phyloP scores from a whole-genome alignment of 2,113 vertebrate species.

The Capreolus pygargus region DNA sequence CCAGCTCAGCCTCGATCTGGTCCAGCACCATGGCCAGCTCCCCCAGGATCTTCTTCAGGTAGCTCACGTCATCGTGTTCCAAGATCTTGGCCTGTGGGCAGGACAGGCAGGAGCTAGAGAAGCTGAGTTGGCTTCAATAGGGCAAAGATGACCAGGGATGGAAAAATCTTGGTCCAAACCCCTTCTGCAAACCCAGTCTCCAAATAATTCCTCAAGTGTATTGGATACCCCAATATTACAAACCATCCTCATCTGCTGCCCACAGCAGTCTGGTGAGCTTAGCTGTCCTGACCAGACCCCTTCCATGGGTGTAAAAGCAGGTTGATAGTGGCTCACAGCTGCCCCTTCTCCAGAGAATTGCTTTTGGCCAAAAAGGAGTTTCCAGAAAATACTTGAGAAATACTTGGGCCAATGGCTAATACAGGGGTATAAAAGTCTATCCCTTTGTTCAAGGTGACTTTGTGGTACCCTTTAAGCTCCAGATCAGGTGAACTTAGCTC shows the following conservation, averaged over 20 bases:
- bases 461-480: background rate
- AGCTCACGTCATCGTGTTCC: conserved; percentile 97
- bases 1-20: conserved; percentile 96
- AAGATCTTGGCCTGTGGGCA: conserved; percentile 92
- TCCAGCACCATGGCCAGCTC: conserved; percentile 97
- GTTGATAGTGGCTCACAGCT: background rate
- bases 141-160: background rate
- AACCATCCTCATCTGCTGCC: background rate
- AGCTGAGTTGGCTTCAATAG: background rate
- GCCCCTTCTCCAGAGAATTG: background rate
- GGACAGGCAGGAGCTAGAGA: background rate
- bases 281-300: background rate
- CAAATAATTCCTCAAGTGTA: background rate
- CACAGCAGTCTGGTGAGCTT: background rate
- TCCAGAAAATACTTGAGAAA: background rate
- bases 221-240: background rate
- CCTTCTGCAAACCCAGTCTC: background rate
- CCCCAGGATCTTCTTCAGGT: conserved; percentile 96
- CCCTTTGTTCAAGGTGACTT: background rate
- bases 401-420: background rate
- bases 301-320: background rate
- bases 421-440: background rate
- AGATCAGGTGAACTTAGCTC: background rate
- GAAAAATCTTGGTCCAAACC: background rate
- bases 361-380: background rate